These are phyloP conservation scores for Hyppa rectilinea DNA, from an alignment of 2,888 invertebrate species.

Conservation along the genomic window DNA sequence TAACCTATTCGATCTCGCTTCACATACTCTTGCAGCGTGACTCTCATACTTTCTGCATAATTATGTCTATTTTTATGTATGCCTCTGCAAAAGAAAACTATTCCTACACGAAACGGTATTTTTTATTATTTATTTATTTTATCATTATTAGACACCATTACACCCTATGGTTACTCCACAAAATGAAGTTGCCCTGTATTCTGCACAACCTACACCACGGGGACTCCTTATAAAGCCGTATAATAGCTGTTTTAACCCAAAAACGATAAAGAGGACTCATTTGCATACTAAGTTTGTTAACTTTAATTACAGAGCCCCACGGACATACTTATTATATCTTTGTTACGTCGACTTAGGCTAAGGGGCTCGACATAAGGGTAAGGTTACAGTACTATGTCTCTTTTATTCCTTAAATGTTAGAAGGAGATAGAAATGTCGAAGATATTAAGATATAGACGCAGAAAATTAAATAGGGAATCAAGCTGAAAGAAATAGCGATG, in stretches of 20 bases:
- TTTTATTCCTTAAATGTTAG: neutral
- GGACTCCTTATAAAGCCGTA: conserved; percentile 77
- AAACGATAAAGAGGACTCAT: conserved; percentile 81
- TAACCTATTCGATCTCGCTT: no score
- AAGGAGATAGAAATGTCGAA: conserved; percentile 35
- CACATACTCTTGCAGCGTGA: no score
- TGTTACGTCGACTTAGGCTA: conserved; percentile 64
- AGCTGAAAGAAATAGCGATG: conserved; percentile 44
- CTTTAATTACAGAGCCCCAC: conserved; percentile 79
- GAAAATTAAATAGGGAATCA: conserved; percentile 61
- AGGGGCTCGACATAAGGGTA: conserved; percentile 58
- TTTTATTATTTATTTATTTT: no score
- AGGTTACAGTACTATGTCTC: conserved; percentile 34
- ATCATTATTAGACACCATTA: conserved; percentile 59
- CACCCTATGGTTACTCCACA: conserved; percentile 66
- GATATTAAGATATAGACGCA: conserved; percentile 45
- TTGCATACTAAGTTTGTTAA: conserved; percentile 82
- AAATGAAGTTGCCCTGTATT: conserved; percentile 70
- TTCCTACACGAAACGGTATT: no score
- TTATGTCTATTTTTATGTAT: no score
- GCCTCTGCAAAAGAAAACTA: no score
- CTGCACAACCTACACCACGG: conserved; percentile 66
- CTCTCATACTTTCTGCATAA: no score
- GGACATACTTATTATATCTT: conserved; percentile 76
- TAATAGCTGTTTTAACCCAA: conserved; percentile 80